Percentiles rank a stretch among this genome's conserved stretches.
Conservation (phyloP, 1,140 invertebrate species). For the Tetragnatha versicolor region DNA sequence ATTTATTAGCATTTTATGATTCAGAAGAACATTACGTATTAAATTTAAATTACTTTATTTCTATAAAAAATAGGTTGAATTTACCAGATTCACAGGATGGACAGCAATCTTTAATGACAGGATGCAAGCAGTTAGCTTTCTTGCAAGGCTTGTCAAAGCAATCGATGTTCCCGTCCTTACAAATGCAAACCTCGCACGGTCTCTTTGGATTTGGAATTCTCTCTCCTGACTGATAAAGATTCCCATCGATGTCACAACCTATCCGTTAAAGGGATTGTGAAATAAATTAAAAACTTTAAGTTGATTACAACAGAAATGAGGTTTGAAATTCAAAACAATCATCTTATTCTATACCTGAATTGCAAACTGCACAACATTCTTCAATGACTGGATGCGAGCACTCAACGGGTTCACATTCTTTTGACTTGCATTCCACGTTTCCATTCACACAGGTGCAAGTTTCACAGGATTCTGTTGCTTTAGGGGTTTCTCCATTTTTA, state of each 20-base stretch:
- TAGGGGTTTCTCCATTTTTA: neutral
- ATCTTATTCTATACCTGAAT: slow-evolving; percentile 62
- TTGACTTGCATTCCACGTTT: neutral
- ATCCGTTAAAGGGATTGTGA: too few species aligned
- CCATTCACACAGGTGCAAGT: slow-evolving; percentile 12
- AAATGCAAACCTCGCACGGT: slow-evolving; percentile 16
- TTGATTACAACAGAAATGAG: too few species aligned
- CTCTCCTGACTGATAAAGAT: neutral
- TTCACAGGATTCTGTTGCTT: neutral
- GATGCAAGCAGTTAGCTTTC: slow-evolving; percentile 3
- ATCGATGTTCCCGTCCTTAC: slow-evolving; percentile 31
- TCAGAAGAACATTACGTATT: too few species aligned
- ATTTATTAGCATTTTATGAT: too few species aligned
- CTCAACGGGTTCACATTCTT: neutral
- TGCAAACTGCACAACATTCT: slow-evolving; percentile 55
- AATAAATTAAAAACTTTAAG: too few species aligned
- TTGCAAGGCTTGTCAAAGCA: neutral
- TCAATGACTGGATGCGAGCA: slow-evolving; percentile 22
- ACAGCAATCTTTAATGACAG: slow-evolving; percentile 1
- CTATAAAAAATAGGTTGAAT: too few species aligned
- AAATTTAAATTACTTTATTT: too few species aligned
- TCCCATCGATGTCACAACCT: slow-evolving; percentile 16
- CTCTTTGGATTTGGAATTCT: neutral
- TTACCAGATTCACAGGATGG: slow-evolving; percentile 8
- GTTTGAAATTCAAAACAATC: too few species aligned